Percentiles rank a stretch among this genome's conserved stretches.
phyloP scores from a whole-genome alignment of 2,888 invertebrate species.

The Auanema sp. region DNA sequence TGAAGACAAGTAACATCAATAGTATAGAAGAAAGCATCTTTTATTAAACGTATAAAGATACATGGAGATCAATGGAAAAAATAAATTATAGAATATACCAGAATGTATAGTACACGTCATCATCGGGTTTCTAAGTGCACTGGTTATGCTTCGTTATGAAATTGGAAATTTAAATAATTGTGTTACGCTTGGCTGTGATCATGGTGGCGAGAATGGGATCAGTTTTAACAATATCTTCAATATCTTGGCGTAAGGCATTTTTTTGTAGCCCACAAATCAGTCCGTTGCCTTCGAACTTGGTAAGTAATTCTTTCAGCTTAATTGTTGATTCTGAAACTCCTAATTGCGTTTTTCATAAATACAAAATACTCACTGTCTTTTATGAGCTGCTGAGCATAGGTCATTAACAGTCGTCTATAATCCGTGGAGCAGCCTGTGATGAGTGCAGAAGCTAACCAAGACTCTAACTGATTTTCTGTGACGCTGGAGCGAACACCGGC shows the following conservation, averaged over 20 bases:
- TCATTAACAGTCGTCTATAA: conserved; percentile 10
- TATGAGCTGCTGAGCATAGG: conserved; percentile 11
- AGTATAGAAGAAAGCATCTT: too few species aligned
- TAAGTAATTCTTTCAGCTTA: conserved; percentile 17
- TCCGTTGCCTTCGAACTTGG: conserved; percentile 16
- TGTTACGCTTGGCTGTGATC: conserved; percentile 2
- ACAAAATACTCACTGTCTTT: conserved; percentile 11
- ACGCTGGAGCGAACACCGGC: conserved; percentile 11
- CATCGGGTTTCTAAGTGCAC: conserved; percentile 7
- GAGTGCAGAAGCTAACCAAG: conserved; percentile 20
- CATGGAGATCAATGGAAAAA: conserved; percentile 1
- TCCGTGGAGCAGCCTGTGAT: conserved; percentile 14
- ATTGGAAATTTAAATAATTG: too few species aligned
- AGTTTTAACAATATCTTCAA: conserved; percentile 19
- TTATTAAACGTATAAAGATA: background rate
- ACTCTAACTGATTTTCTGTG: conserved; percentile 19
- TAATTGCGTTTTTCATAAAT: background rate
- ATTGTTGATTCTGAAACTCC: conserved; percentile 7
- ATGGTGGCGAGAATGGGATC: conserved; percentile 1
- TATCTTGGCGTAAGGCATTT: conserved; percentile 28
- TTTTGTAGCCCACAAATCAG: conserved; percentile 26
- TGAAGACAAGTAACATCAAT: too few species aligned
- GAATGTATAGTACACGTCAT: background rate
- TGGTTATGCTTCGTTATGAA: conserved; percentile 11
- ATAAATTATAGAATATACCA: background rate